Evolutionary conservation across 2,113 vertebrate species (phyloP).

Genomic region (Limanda limanda): DNA sequence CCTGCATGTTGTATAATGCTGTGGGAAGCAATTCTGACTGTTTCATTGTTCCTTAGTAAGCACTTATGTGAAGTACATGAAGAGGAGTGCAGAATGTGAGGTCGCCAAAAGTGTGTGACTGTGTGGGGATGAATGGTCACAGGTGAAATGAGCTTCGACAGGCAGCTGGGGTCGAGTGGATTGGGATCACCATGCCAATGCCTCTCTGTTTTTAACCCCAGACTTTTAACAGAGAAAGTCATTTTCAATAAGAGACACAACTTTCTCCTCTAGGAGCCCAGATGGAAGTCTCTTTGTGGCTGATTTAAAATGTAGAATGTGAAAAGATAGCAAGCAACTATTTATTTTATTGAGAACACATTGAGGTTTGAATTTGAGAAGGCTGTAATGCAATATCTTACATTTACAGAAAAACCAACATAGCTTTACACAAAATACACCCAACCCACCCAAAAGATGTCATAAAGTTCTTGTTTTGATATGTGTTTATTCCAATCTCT

Average conservation of each 20-base stretch:
- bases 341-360: background rate
- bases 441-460: background rate
- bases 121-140: slow-evolving; percentile 61
- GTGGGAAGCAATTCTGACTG: slow-evolving; percentile 59
- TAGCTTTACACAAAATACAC: background rate
- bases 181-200: slow-evolving; percentile 24
- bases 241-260: slow-evolving; percentile 11
- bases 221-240: slow-evolving; percentile 50
- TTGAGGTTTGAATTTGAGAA: background rate
- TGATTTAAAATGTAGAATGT: background rate
- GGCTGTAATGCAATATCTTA: background rate
- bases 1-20: slow-evolving; percentile 47
- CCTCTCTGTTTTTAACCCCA: slow-evolving; percentile 14
- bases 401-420: background rate
- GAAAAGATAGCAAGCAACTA: background rate
- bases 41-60: slow-evolving; percentile 58
- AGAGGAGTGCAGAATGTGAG: slow-evolving; percentile 54
- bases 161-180: slow-evolving; percentile 30
- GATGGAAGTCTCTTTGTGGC: background rate
- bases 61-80: slow-evolving; percentile 38
- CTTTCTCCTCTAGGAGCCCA: slow-evolving; percentile 22
- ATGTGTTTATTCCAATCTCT: slow-evolving; percentile 18
- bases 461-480: background rate
- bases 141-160: slow-evolving; percentile 71
- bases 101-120: slow-evolving; percentile 43